phyloP scores from a whole-genome alignment of 2,797 vertebrate species.

The Acanthis flammea region DNA sequence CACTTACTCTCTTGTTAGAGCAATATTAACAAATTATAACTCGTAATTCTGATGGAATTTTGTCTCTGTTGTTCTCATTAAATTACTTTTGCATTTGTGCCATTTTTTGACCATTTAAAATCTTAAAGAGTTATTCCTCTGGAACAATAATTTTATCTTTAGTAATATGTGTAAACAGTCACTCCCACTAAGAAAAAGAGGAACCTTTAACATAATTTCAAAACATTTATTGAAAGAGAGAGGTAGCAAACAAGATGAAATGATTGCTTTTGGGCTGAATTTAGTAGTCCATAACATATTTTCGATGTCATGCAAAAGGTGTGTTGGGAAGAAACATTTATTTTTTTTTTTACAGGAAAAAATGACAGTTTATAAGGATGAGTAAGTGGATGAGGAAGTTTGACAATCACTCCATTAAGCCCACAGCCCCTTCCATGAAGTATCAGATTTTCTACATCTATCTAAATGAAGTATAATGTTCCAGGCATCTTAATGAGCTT shows the following conservation, averaged over 20 bases:
- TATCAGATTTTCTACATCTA: background rate
- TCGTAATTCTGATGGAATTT: background rate
- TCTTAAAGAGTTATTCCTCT: background rate
- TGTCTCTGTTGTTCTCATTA: background rate
- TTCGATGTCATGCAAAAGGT: background rate
- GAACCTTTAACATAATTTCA: background rate
- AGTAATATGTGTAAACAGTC: background rate
- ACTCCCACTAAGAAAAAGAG: background rate
- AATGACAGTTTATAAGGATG: background rate
- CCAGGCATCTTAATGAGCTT: background rate
- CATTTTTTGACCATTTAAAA: background rate
- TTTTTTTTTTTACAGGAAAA: background rate
- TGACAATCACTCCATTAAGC: background rate
- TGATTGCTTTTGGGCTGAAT: background rate
- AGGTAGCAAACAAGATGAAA: background rate
- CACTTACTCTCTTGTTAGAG: background rate
- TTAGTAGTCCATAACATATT: background rate
- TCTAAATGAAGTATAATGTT: background rate
- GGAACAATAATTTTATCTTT: background rate
- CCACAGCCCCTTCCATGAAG: background rate
- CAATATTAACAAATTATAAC: background rate
- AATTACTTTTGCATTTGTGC: background rate
- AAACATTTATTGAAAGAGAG: background rate
- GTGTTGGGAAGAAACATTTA: background rate
- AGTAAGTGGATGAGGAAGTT: fast-evolving